These are phyloP conservation scores for Drosophila baimaii DNA, from an alignment of 1,140 invertebrate genomes.

Conservation along the genomic window DNA sequence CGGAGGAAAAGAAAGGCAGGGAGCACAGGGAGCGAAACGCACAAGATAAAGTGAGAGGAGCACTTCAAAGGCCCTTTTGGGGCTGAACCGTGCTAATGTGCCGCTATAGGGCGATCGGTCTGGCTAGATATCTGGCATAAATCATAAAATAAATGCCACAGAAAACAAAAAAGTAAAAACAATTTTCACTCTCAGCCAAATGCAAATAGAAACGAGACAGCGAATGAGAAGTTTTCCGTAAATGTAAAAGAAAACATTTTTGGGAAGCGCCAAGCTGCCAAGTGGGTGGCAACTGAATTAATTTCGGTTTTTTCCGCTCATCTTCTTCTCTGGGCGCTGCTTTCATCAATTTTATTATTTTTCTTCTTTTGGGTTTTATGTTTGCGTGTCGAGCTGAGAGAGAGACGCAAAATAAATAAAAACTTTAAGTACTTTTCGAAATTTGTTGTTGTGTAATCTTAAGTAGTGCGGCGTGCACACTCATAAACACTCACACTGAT, in stretches of 20 bases:
- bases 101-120: conserved; percentile 64
- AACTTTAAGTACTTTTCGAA: conserved; percentile 83
- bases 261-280: conserved; percentile 54
- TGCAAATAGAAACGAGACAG: conserved; percentile 49
- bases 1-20: conserved; percentile 16
- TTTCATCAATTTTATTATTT: conserved; percentile 68
- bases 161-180: conserved; percentile 42
- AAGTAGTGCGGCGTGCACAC: conserved; percentile 77
- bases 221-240: conserved; percentile 36
- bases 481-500: conserved; percentile 65
- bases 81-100: conserved; percentile 54
- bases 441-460: conserved; percentile 80
- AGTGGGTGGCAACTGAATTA: conserved; percentile 82
- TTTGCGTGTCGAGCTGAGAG: conserved; percentile 75
- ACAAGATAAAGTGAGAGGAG: conserved; percentile 7
- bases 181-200: conserved; percentile 53
- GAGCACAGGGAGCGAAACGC: background rate
- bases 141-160: conserved; percentile 62
- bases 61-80: conserved; percentile 65
- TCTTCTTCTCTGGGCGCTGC: conserved; percentile 11
- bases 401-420: conserved; percentile 81
- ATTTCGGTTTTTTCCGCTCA: conserved; percentile 49
- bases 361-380: conserved; percentile 62
- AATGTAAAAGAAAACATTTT: conserved; percentile 76
- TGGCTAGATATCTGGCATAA: conserved; percentile 57